These are phyloP conservation scores for Sphyrna mokarran DNA, from an alignment of 2,113 vertebrate genomes.

Conservation along the genomic window DNA sequence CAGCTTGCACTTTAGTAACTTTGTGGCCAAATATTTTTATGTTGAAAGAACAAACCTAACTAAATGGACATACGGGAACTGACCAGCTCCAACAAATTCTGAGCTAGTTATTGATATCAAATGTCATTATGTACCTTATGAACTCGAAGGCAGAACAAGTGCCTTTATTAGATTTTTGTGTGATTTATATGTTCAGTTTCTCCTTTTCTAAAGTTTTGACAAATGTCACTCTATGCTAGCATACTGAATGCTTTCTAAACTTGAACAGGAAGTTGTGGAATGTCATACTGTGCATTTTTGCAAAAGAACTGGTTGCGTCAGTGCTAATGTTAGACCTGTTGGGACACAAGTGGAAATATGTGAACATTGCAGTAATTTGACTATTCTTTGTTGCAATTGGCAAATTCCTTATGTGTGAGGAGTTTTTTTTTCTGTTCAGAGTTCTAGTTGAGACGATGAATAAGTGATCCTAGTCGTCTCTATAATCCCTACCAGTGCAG, in stretches of 20 bases:
- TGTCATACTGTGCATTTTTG: not conserved
- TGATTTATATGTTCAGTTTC: not conserved
- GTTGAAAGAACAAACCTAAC: not conserved
- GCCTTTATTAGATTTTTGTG: not conserved
- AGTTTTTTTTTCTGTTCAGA: not conserved
- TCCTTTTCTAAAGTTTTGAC: not conserved
- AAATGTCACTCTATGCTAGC: not conserved
- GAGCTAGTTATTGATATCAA: not conserved
- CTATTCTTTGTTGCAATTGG: not conserved
- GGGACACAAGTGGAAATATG: not conserved
- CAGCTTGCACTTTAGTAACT: not conserved
- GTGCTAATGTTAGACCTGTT: not conserved
- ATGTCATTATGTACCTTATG: not conserved
- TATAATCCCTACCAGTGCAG: not conserved
- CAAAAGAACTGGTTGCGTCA: not conserved
- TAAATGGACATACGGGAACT: not conserved
- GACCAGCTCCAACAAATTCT: not conserved
- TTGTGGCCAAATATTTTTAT: not conserved
- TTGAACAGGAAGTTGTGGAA: not conserved
- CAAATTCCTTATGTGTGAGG: not conserved
- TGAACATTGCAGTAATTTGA: not conserved
- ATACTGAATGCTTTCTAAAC: not conserved
- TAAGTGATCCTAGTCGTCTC: not conserved
- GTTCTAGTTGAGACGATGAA: not conserved
- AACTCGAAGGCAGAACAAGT: not conserved